Evolutionary conservation across 2,113 vertebrate species (phyloP).

Genomic region (Bubo scandiacus): DNA sequence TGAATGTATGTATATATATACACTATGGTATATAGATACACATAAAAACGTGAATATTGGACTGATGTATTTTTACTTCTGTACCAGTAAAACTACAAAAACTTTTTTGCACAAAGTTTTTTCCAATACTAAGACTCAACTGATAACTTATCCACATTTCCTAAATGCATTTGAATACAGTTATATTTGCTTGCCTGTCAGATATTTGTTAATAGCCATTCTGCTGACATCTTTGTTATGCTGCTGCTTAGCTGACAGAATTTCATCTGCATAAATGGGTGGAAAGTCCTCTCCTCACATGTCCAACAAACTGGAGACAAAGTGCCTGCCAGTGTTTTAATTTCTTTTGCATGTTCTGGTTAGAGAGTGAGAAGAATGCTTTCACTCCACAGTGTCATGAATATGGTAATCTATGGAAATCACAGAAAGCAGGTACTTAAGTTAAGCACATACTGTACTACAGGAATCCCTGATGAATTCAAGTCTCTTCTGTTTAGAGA

Average conservation of each 20-base stretch:
- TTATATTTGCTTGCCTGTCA: slow-evolving; percentile 57
- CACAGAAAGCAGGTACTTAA: slow-evolving; percentile 82
- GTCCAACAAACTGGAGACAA: slow-evolving; percentile 84
- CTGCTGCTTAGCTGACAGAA: slow-evolving; percentile 73
- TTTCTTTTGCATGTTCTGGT: slow-evolving; percentile 80
- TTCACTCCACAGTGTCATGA: slow-evolving; percentile 83
- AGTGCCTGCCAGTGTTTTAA: slow-evolving; percentile 83
- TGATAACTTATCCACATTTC: slow-evolving; percentile 15
- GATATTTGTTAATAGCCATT: slow-evolving; percentile 69
- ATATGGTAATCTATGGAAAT: slow-evolving; percentile 92
- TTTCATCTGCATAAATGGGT: slow-evolving; percentile 78
- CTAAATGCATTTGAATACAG: slow-evolving; percentile 17
- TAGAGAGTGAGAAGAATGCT: slow-evolving; percentile 78
- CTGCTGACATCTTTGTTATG: slow-evolving; percentile 68
- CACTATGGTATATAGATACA: background rate
- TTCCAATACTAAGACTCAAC: background rate
- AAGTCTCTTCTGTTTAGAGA: slow-evolving; percentile 79
- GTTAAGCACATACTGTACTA: slow-evolving; percentile 81
- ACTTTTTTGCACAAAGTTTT: background rate
- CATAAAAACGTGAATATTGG: background rate
- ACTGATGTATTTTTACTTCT: background rate
- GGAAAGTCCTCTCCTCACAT: slow-evolving; percentile 73
- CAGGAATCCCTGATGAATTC: slow-evolving; percentile 80
- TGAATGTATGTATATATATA: background rate
- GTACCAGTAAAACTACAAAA: background rate